phyloP scores from a whole-genome alignment of 2,888 invertebrate genomes.

The Drosophila rellima region DNA sequence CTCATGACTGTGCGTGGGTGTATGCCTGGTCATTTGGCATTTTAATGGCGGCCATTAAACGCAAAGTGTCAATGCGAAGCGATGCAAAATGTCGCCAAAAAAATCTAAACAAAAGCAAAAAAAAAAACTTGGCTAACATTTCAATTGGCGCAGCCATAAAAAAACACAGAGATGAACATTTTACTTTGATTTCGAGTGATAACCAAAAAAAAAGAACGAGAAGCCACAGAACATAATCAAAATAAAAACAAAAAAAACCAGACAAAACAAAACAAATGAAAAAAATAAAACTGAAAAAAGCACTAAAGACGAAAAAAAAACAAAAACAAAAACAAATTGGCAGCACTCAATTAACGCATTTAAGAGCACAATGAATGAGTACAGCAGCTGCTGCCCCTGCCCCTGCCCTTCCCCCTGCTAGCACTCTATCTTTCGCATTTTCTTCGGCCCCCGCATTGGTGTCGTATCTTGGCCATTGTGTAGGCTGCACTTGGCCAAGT shows the following conservation, averaged over 20 bases:
- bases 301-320: constrained; percentile 6
- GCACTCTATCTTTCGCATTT: not conserved
- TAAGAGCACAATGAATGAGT: constrained; percentile 63
- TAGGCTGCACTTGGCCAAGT: constrained; percentile 53
- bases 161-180: constrained; percentile 50
- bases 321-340: constrained; percentile 58
- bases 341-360: constrained; percentile 80
- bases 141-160: constrained; percentile 55
- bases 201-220: constrained; percentile 12
- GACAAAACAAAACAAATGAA: not conserved
- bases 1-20: not conserved
- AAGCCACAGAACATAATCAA: not conserved
- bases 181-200: constrained; percentile 60
- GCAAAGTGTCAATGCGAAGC: constrained; percentile 75
- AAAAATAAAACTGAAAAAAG: not conserved
- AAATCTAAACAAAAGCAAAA: constrained; percentile 6
- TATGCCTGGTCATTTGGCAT: constrained; percentile 48
- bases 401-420: not conserved
- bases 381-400: constrained; percentile 34
- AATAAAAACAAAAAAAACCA: constrained; percentile 1
- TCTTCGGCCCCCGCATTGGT: not conserved
- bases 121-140: constrained; percentile 43
- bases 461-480: constrained; percentile 23
- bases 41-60: constrained; percentile 72
- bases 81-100: constrained; percentile 56